A percentile compares a stretch with the other conserved stretches of the same genome.
Evolutionary conservation across 2,797 vertebrate species (phyloP).

Genomic region (Sebastes matsubarae): DNA sequence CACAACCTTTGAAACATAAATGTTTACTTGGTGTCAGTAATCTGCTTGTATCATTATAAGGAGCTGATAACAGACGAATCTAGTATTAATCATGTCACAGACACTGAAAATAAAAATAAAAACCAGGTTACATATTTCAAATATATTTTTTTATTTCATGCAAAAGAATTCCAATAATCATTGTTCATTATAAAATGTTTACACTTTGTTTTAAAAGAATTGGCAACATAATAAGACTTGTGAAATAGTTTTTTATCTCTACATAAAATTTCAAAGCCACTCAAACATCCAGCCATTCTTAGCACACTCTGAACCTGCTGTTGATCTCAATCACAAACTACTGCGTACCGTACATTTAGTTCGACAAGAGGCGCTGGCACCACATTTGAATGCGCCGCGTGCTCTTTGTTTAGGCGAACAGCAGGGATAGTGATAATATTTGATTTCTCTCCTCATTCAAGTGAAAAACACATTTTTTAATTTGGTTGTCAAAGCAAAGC

Average conservation of each 20-base stretch:
- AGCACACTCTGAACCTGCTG: background rate
- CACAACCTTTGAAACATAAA: background rate
- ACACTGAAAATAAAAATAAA: background rate
- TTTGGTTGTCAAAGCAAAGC: slow-evolving; percentile 16
- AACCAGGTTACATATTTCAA: background rate
- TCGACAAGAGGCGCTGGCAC: background rate
- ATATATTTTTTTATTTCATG: slow-evolving; percentile 37
- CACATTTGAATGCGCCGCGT: background rate
- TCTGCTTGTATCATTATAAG: background rate
- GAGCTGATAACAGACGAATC: background rate
- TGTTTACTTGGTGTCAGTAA: background rate
- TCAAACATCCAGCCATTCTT: background rate
- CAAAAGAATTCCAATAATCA: slow-evolving; percentile 21
- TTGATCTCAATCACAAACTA: slow-evolving; percentile 5
- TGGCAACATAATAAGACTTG: slow-evolving; percentile 34
- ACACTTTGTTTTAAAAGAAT: background rate
- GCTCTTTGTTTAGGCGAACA: slow-evolving; percentile 5
- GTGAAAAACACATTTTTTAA: background rate
- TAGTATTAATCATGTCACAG: background rate
- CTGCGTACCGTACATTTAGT: background rate
- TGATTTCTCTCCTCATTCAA: slow-evolving; percentile 1
- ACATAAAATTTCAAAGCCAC: background rate
- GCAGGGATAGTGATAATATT: background rate
- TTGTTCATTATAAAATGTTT: background rate
- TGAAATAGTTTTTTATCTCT: slow-evolving; percentile 9